These are phyloP conservation scores for Drosophila punjabiensis DNA, from an alignment of 1,140 invertebrate species.

Conservation along the genomic window DNA sequence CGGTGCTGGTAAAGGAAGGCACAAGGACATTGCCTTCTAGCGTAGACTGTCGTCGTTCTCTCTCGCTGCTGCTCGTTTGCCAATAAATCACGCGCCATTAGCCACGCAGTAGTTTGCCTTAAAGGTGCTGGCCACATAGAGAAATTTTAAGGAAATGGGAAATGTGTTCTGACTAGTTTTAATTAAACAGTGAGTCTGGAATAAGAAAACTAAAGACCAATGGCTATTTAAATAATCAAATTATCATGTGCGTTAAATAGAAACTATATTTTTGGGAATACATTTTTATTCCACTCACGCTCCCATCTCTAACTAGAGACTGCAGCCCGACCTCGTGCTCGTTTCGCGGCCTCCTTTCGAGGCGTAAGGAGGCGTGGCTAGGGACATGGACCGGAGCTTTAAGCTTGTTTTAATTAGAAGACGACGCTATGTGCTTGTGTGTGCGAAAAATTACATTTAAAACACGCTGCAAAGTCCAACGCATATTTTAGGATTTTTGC, in stretches of 20 bases:
- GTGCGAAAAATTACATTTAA: conserved; percentile 80
- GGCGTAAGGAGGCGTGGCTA: conserved; percentile 33
- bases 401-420: conserved; percentile 84
- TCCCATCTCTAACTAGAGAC: conserved; percentile 2
- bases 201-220: no score
- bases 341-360: conserved; percentile 45
- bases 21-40: conserved; percentile 52
- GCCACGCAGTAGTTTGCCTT: conserved; percentile 48
- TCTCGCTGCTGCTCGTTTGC: conserved; percentile 44
- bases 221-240: background rate
- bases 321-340: conserved; percentile 60
- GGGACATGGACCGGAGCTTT: conserved; percentile 50
- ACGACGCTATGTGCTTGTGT: conserved; percentile 34
- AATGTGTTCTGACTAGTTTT: background rate
- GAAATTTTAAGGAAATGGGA: background rate
- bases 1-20: conserved; percentile 8
- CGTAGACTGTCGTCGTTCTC: conserved; percentile 60
- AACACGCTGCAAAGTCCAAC: conserved; percentile 67
- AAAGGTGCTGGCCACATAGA: conserved; percentile 29
- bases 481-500: conserved; percentile 81
- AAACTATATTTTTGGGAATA: background rate
- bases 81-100: conserved; percentile 82
- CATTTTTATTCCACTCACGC: background rate
- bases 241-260: background rate
- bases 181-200: background rate